These are phyloP conservation scores for Eucidaris tribuloides DNA, from an alignment of 35 echinoderm and acorn worm species.

Conservation along the genomic window DNA sequence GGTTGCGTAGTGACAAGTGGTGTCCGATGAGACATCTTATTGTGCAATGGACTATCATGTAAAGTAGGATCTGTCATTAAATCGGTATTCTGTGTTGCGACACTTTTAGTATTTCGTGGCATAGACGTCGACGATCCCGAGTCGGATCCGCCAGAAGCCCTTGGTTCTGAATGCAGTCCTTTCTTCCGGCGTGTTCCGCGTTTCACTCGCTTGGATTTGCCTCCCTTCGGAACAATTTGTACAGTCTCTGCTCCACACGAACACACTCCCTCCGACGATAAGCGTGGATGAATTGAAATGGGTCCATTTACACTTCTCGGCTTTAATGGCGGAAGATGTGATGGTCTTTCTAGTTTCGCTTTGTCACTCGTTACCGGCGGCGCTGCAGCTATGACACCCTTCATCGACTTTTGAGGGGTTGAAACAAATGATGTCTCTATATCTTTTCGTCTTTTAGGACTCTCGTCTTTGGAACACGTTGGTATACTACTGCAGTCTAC, in stretches of 20 bases:
- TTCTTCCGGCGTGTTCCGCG: background rate
- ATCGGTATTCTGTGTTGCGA: conserved; percentile 5
- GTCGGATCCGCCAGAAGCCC: background rate
- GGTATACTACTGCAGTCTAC: conserved; percentile 4
- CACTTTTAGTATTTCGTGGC: conserved; percentile 8
- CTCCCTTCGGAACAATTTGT: background rate
- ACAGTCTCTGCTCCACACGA: background rate
- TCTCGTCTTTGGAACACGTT: conserved; percentile 1
- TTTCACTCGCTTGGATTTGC: background rate
- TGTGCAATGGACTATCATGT: conserved; percentile 9
- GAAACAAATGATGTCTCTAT: background rate
- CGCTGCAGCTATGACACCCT: background rate
- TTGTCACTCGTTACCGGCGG: background rate
- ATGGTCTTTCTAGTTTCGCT: background rate
- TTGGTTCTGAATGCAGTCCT: background rate
- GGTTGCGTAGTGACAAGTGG: background rate
- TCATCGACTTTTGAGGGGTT: background rate
- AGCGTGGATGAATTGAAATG: background rate
- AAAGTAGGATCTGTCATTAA: no score
- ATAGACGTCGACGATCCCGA: background rate
- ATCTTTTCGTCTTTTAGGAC: background rate
- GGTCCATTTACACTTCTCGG: conserved; percentile 12
- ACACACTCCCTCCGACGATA: background rate
- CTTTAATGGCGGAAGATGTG: background rate
- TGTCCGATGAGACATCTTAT: background rate